phyloP scores from a whole-genome alignment of 2,797 vertebrate genomes.

The Channa striata region DNA sequence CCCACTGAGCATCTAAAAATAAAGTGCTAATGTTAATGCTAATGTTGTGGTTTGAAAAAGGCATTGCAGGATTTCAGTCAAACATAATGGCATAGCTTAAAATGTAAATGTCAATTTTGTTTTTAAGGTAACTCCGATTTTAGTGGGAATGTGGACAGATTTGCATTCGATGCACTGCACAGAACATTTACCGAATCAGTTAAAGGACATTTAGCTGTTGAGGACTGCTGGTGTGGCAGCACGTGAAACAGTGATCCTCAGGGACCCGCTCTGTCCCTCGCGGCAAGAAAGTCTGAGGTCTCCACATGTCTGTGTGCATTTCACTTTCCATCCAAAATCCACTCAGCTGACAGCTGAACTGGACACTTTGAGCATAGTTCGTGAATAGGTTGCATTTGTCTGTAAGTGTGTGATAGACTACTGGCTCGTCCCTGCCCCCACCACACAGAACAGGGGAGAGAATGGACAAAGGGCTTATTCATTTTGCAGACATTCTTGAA shows the following conservation, averaged over 20 bases:
- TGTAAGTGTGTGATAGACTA: too few relatives aligned
- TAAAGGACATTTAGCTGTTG: neutral
- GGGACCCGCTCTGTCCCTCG: neutral
- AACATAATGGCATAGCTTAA: neutral
- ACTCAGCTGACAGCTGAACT: neutral
- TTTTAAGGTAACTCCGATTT: slow-evolving; percentile 7
- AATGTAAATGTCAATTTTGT: neutral
- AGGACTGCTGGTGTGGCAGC: neutral
- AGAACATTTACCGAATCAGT: neutral
- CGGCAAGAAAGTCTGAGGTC: too few relatives aligned
- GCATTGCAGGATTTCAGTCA: neutral
- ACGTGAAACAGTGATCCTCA: neutral
- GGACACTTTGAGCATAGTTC: neutral
- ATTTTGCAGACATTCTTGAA: slow-evolving; percentile 17
- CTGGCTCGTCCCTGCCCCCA: neutral
- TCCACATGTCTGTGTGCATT: too few relatives aligned
- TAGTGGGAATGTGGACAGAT: neutral
- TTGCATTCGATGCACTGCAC: neutral
- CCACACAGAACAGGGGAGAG: neutral
- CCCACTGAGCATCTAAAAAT: slow-evolving; percentile 6
- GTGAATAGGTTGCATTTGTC: too few relatives aligned
- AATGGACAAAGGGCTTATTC: neutral
- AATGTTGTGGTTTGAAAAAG: slow-evolving; percentile 1
- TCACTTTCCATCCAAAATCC: too few relatives aligned
- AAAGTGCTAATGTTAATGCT: neutral